Evolutionary conservation across 2,797 vertebrate species (phyloP).

Genomic region (Peromyscus aztecus): DNA sequence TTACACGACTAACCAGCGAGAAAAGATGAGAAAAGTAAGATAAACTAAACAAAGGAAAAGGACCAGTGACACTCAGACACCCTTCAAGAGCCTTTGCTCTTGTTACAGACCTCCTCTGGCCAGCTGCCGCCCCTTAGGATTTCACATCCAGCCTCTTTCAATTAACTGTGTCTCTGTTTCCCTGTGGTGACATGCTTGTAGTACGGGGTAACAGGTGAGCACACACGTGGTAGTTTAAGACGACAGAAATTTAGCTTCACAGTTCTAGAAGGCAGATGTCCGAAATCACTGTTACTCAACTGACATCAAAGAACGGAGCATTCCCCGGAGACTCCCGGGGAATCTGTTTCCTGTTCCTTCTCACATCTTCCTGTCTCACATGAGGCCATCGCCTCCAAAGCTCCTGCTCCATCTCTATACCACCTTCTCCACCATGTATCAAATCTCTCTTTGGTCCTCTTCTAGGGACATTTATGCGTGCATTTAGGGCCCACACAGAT

Average conservation of each 20-base stretch:
- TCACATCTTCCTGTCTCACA: neutral
- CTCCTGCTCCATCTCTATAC: neutral
- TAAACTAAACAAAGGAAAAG: neutral
- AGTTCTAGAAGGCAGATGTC: neutral
- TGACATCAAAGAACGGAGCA: neutral
- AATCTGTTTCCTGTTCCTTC: neutral
- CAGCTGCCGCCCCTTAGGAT: neutral
- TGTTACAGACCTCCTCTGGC: neutral
- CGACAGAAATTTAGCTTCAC: neutral
- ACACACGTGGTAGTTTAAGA: neutral
- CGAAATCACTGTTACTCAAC: neutral
- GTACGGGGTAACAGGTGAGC: neutral
- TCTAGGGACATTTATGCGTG: neutral
- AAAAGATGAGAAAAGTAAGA: neutral
- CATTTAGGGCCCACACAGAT: neutral
- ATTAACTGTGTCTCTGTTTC: neutral
- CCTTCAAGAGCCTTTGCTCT: neutral
- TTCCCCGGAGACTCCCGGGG: neutral
- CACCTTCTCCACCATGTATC: neutral
- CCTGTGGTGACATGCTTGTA: neutral
- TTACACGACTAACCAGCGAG: neutral
- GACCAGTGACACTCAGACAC: neutral
- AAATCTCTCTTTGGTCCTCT: neutral
- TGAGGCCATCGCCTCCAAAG: neutral
- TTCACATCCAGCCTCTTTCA: neutral